A percentile compares a stretch with the other conserved stretches of the same genome.
Evolutionary conservation across 1,140 invertebrate genomes (phyloP).

Genomic region (Micrasema longulum): DNA sequence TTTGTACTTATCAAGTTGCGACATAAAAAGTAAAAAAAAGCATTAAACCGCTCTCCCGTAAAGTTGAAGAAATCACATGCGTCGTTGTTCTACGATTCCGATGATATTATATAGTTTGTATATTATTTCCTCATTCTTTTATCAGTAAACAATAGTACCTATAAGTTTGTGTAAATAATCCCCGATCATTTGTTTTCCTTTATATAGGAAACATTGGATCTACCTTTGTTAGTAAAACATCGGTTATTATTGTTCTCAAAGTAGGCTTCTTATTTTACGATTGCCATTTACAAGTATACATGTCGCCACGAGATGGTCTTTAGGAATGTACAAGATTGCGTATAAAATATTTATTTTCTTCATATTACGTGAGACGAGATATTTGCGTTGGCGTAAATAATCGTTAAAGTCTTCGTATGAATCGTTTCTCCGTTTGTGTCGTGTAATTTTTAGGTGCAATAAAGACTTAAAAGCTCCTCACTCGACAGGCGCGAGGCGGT

Average conservation of each 20-base stretch:
- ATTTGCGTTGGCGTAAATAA: constrained; percentile 14
- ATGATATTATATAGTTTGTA: too few species aligned
- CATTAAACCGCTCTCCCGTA: too few species aligned
- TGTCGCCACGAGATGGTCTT: background rate
- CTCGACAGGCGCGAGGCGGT: background rate
- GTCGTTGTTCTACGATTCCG: too few species aligned
- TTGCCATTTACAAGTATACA: background rate
- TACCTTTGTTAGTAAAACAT: constrained; percentile 2
- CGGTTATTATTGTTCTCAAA: constrained; percentile 4
- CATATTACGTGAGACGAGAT: too few species aligned
- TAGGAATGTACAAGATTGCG: constrained; percentile 1
- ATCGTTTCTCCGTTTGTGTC: constrained; percentile 13
- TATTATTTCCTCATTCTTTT: too few species aligned
- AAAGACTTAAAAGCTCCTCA: constrained; percentile 9
- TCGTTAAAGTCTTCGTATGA: constrained; percentile 5
- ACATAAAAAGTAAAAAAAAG: too few species aligned
- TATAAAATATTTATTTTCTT: constrained; percentile 24
- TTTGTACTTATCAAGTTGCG: too few species aligned
- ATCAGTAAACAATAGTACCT: too few species aligned
- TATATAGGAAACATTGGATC: background rate
- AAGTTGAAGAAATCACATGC: too few species aligned
- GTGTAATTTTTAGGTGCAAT: constrained; percentile 16
- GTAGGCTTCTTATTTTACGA: background rate
- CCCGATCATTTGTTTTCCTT: too few species aligned
- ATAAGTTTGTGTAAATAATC: too few species aligned